Percentiles rank a stretch among this genome's conserved stretches.
Conservation (phyloP, 1,140 invertebrate genomes). For the Centruroides sculpturatus region DNA sequence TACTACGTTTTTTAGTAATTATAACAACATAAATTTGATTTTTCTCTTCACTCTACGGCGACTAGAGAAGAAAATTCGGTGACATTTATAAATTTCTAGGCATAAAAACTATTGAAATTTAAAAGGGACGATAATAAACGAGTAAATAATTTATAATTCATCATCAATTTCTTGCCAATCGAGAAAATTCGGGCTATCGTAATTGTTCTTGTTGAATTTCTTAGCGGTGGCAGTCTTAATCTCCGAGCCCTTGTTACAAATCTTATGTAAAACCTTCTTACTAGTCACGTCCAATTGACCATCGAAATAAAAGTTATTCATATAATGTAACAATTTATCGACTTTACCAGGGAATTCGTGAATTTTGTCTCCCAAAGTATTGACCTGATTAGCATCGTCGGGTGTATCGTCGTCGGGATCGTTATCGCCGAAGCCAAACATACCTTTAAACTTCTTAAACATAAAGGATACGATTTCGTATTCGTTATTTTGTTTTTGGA, state of each 20-base stretch:
- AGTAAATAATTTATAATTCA: too few species aligned
- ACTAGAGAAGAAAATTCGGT: too few species aligned
- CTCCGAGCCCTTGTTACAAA: neutral
- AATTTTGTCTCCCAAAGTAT: constrained; percentile 18
- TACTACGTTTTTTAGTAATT: too few species aligned
- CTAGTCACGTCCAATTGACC: constrained; percentile 23
- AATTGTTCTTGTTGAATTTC: too few species aligned
- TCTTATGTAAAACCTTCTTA: constrained; percentile 19
- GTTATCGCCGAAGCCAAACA: constrained; percentile 14
- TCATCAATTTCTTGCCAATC: too few species aligned
- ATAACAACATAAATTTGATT: too few species aligned
- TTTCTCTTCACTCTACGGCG: too few species aligned
- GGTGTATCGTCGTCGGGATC: constrained; percentile 1
- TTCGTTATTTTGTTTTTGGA: constrained; percentile 29
- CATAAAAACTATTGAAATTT: too few species aligned
- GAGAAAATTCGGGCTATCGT: too few species aligned
- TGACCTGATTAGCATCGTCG: neutral
- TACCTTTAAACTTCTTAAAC: constrained; percentile 27
- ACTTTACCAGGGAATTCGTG: constrained; percentile 31
- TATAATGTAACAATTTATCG: constrained; percentile 30
- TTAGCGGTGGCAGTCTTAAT: too few species aligned
- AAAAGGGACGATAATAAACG: too few species aligned
- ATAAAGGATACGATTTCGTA: constrained; percentile 36
- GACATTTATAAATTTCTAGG: too few species aligned
- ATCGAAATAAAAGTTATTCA: constrained; percentile 32